Conservation (phyloP, 2,113 vertebrate genomes). For the Embiotoca jacksoni region DNA sequence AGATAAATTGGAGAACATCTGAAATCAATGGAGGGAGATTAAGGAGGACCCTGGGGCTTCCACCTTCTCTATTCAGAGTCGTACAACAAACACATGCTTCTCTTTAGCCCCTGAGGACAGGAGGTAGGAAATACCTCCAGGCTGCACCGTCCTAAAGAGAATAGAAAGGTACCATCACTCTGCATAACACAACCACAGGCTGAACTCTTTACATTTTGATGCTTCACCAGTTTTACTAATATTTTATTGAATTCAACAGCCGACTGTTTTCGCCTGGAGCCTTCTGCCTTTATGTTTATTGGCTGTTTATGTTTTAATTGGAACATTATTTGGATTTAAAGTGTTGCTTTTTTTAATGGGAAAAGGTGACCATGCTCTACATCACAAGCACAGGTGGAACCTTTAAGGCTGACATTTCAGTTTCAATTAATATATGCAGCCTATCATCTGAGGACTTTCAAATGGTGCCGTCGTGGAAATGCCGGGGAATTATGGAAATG, state of each 20-base stretch:
- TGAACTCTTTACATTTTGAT: constrained; percentile 26
- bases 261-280: background rate
- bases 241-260: constrained; percentile 7
- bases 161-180: background rate
- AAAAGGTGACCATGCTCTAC: background rate
- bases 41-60: constrained; percentile 50
- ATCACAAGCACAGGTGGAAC: constrained; percentile 46
- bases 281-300: background rate
- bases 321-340: constrained; percentile 26
- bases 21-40: constrained; percentile 69
- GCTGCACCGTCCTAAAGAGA: constrained; percentile 30
- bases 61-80: constrained; percentile 40
- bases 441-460: constrained; percentile 43
- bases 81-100: constrained; percentile 34
- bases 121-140: constrained; percentile 26
- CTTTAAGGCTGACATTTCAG: constrained; percentile 72
- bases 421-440: constrained; percentile 62
- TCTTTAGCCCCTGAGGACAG: constrained; percentile 18
- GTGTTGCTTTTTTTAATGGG: background rate
- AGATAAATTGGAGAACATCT: constrained; percentile 64
- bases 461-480: constrained; percentile 42
- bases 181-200: background rate
- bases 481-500: constrained; percentile 72
- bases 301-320: constrained; percentile 17
- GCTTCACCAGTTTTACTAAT: background rate